Conservation (phyloP, 2,888 invertebrate species). For the Macaria liturata region DNA sequence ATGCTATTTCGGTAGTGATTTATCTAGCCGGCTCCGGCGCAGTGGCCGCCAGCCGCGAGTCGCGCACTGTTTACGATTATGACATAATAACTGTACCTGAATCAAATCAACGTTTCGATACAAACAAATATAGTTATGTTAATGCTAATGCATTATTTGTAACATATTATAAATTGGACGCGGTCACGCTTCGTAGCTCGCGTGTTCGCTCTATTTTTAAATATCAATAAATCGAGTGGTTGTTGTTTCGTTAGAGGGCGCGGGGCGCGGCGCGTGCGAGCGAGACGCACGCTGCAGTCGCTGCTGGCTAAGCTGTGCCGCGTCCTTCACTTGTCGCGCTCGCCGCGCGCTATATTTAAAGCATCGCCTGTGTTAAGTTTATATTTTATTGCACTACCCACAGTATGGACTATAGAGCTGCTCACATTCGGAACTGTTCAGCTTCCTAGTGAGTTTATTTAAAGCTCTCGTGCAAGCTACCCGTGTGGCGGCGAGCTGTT, state of each 20-base stretch:
- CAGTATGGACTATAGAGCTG: too few relatives aligned
- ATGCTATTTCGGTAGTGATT: too few relatives aligned
- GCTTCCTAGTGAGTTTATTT: not conserved
- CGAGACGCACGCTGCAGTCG: slow-evolving; percentile 21
- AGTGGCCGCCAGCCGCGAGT: too few relatives aligned
- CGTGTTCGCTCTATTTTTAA: slow-evolving; percentile 72
- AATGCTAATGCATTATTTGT: too few relatives aligned
- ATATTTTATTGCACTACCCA: slow-evolving; percentile 2
- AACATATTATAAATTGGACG: slow-evolving; percentile 26
- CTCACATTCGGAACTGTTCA: too few relatives aligned
- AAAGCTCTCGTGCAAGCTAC: not conserved
- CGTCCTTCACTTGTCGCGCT: slow-evolving; percentile 76
- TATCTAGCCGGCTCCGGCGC: too few relatives aligned
- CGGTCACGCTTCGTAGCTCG: slow-evolving; percentile 60
- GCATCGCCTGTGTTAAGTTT: slow-evolving; percentile 11
- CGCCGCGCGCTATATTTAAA: slow-evolving; percentile 35
- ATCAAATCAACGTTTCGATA: too few relatives aligned
- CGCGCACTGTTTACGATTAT: too few relatives aligned
- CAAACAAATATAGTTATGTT: too few relatives aligned
- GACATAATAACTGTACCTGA: too few relatives aligned
- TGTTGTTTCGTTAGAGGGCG: slow-evolving; percentile 41
- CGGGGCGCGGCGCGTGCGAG: slow-evolving; percentile 35
- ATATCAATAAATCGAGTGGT: slow-evolving; percentile 56
- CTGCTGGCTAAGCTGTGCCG: slow-evolving; percentile 7
- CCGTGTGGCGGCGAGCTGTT: not conserved